Percentiles rank a stretch among this genome's conserved stretches.
phyloP scores from a whole-genome alignment of 2,888 invertebrate genomes.

The Rotaria sp. region DNA sequence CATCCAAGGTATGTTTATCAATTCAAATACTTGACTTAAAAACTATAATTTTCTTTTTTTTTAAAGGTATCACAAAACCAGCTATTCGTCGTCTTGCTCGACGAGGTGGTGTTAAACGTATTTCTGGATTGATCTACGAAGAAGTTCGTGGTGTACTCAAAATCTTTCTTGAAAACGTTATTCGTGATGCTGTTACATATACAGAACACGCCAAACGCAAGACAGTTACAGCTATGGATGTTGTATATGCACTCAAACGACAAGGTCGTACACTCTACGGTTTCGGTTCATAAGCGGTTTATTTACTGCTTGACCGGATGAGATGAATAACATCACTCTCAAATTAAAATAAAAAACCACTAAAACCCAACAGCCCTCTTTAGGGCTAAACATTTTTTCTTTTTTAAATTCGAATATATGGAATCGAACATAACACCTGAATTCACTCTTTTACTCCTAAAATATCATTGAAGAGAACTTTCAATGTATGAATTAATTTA shows the following conservation, averaged over 20 bases:
- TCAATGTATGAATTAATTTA: too few relatives aligned
- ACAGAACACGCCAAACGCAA: conserved; percentile 79
- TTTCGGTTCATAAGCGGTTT: conserved; percentile 58
- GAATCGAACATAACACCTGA: background rate
- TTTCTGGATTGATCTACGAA: conserved; percentile 71
- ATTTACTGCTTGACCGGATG: background rate
- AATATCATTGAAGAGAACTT: too few relatives aligned
- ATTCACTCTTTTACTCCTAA: too few relatives aligned
- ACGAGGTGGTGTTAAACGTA: conserved; percentile 62
- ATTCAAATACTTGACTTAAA: too few relatives aligned
- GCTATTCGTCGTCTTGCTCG: conserved; percentile 70
- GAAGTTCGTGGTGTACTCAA: conserved; percentile 72
- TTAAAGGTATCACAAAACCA: conserved; percentile 63
- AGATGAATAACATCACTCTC: background rate
- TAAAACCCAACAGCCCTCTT: conserved; percentile 39
- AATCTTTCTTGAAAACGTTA: conserved; percentile 74
- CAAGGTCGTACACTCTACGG: conserved; percentile 75
- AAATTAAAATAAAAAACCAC: background rate
- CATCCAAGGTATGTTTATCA: conserved; percentile 62
- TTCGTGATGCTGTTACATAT: conserved; percentile 75
- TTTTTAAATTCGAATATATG: background rate
- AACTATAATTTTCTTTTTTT: too few relatives aligned
- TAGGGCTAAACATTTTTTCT: conserved; percentile 31
- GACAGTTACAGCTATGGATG: conserved; percentile 80
- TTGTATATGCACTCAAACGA: conserved; percentile 75